These are phyloP conservation scores for Corynorhinus townsendii DNA, from an alignment of 2,113 vertebrate species.

Conservation along the genomic window DNA sequence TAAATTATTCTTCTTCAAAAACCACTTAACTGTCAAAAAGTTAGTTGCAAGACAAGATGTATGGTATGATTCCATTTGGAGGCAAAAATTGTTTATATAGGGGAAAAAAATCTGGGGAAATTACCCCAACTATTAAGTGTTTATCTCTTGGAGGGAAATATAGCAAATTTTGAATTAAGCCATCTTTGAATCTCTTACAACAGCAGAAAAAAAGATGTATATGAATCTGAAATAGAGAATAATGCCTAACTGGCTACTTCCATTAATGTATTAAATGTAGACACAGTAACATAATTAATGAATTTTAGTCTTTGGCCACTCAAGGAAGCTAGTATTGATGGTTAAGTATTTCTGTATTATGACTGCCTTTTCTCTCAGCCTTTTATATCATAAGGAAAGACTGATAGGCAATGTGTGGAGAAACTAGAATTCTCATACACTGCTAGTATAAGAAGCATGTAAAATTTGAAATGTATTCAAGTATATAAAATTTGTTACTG, in stretches of 20 bases:
- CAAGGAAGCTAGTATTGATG: not conserved
- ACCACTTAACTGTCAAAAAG: conserved; percentile 8
- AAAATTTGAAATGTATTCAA: not conserved
- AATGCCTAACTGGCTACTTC: not conserved
- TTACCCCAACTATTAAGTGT: not conserved
- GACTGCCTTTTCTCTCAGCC: not conserved
- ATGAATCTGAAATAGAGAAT: not conserved
- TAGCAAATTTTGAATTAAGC: not conserved
- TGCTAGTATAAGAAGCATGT: not conserved
- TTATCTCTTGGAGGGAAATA: not conserved
- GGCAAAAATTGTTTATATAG: not conserved
- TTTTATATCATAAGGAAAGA: conserved; percentile 12
- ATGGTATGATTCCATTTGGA: not conserved
- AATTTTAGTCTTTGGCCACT: not conserved
- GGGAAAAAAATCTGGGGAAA: not conserved
- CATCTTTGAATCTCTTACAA: conserved; percentile 25
- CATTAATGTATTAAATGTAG: conserved; percentile 3
- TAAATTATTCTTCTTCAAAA: conserved; percentile 21
- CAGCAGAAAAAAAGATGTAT: not conserved
- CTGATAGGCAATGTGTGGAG: not conserved
- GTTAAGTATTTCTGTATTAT: not conserved
- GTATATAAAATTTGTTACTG: not conserved
- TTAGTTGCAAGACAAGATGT: not conserved
- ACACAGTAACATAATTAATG: not conserved
- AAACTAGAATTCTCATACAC: not conserved